These are phyloP conservation scores for Hirtodrosophila confusa DNA, from an alignment of 2,888 invertebrate species.

Conservation along the genomic window DNA sequence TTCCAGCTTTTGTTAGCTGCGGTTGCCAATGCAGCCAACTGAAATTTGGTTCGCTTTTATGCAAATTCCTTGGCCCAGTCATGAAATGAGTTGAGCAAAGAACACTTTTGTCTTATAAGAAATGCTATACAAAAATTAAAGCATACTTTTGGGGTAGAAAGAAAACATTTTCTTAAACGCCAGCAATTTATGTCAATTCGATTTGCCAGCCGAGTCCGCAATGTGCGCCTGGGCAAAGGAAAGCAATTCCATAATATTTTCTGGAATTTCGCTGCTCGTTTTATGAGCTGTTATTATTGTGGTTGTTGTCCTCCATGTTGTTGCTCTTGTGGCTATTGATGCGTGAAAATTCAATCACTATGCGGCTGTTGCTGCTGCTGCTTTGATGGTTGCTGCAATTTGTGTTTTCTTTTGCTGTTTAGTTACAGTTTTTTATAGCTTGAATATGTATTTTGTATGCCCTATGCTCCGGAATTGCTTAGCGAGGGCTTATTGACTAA, in stretches of 20 bases:
- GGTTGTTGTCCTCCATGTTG: constrained; percentile 14
- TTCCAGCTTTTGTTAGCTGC: neutral
- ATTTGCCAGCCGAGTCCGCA: constrained; percentile 47
- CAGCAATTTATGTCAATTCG: constrained; percentile 69
- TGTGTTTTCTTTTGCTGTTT: constrained; percentile 60
- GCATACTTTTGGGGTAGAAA: constrained; percentile 32
- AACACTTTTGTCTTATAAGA: neutral
- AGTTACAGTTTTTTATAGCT: constrained; percentile 63
- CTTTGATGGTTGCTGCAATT: constrained; percentile 57
- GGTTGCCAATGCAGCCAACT: constrained; percentile 5
- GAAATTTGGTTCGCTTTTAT: constrained; percentile 1
- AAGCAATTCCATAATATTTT: constrained; percentile 48
- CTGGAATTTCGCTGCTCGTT: constrained; percentile 52
- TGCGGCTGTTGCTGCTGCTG: constrained; percentile 46
- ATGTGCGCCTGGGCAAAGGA: constrained; percentile 22
- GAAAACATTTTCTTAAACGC: constrained; percentile 39
- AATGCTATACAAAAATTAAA: constrained; percentile 18
- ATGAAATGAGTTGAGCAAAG: neutral
- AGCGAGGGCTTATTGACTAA: neutral
- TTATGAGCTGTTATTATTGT: constrained; percentile 56
- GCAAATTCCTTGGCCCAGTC: neutral
- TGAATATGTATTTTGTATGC: constrained; percentile 52
- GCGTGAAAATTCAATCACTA: constrained; percentile 76
- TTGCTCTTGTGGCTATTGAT: constrained; percentile 48
- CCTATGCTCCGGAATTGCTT: constrained; percentile 10